Evolutionary conservation across 2,113 vertebrate species (phyloP).

Genomic region (Syrmaticus mikado): DNA sequence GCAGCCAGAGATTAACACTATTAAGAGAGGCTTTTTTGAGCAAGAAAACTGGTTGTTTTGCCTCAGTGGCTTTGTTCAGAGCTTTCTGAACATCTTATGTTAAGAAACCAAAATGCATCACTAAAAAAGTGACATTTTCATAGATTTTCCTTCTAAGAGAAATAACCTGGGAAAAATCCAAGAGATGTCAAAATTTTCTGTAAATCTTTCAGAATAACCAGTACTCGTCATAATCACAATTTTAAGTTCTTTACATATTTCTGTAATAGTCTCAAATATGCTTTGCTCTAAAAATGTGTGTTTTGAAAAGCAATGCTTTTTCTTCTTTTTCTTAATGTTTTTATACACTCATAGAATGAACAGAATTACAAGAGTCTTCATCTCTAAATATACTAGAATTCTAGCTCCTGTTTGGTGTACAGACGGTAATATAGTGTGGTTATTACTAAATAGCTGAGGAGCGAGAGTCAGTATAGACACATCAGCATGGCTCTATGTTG

Average conservation of each 20-base stretch:
- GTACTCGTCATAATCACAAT: not conserved
- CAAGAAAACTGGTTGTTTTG: not conserved
- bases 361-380: not conserved
- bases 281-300: fast-evolving
- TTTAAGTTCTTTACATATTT: not conserved
- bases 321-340: not conserved
- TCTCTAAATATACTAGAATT: not conserved
- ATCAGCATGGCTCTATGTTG: not conserved
- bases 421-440: no score
- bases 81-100: not conserved
- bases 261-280: not conserved
- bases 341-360: not conserved
- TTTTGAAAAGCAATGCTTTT: not conserved
- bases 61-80: not conserved
- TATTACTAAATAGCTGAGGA: not conserved
- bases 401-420: not conserved
- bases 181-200: not conserved
- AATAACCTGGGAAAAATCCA: not conserved
- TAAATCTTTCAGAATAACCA: not conserved
- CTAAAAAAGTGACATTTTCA: not conserved
- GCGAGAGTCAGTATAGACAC: not conserved
- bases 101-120: not conserved
- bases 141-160: not conserved
- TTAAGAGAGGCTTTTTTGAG: not conserved
- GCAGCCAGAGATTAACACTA: not conserved